Evolutionary conservation across 2,888 invertebrate species (phyloP), one percentile per base, ranked within the genome.

Genomic region (Sialis lutaria): DNA sequence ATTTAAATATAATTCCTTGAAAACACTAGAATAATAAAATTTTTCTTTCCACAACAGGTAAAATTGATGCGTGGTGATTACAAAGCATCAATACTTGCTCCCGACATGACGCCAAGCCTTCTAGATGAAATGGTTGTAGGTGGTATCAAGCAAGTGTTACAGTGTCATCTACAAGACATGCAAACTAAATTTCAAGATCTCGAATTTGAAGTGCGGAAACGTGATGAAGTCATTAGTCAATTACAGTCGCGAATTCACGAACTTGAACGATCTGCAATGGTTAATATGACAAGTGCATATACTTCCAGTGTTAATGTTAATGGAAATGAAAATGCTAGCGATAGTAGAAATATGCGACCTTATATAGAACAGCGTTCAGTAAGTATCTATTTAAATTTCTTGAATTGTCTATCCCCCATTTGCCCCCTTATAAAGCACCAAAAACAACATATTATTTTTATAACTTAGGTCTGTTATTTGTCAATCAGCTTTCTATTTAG

Each of bases 211-310:
- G 79, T 90, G n/a, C 70, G 76, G 33, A 79, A 77, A 56, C 73
- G 87, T 35, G 88, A 90, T 60, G 82, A 82, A 58, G 79, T 88
- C 50, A 90, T 90, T 55, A 74, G 73, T 45, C 79, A 85, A 60
- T 70, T 90, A 39, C 84, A 83, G 60, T 70, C 72, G 54, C 70
- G 84, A 56, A 82, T 83, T 56, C 72, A 75, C 60, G 77, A 82
- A 58, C 59, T 84, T 54, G 80, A 83, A 42, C 42, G 47, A 13
- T 10, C 42, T 10, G 33, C 47, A 55, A 56, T 56, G 45, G 32
- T 43, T 32, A 40, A 10, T 8, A 31, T 45, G 9, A 9, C 50
- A 44, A 54, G 44, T 51, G 50, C 4, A 56, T 59, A 33, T 45
- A 9, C 39, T 22, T 8, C 22, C 12, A 33, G 33, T 44, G 10